Percentiles rank a stretch among this genome's conserved stretches.
Evolutionary conservation across 2,888 invertebrate genomes (phyloP).

Genomic region (Torymus tubicola): DNA sequence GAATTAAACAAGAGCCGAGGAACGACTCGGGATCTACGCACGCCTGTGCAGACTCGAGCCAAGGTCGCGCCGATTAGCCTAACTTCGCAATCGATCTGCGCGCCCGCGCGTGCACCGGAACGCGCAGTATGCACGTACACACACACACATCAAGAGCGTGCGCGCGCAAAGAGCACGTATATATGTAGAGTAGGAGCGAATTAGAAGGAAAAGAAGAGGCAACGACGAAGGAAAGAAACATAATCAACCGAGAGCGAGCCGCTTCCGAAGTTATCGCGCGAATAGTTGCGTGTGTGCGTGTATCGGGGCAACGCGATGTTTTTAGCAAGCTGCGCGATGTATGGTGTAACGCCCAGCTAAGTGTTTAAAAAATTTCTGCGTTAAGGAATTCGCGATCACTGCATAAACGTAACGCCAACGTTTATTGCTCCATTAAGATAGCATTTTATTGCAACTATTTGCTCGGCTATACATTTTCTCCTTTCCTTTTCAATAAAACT

Average conservation of each 20-base stretch:
- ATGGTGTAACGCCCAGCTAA: too few species aligned
- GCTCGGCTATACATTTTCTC: too few species aligned
- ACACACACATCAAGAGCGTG: background rate
- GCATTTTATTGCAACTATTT: too few species aligned
- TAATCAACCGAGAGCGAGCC: too few species aligned
- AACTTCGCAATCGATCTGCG: constrained; percentile 42
- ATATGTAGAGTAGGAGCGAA: constrained; percentile 3
- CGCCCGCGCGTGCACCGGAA: background rate
- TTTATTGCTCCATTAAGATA: too few species aligned
- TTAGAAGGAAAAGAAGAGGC: background rate
- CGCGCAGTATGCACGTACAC: constrained; percentile 2
- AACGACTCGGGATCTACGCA: background rate
- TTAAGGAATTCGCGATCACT: background rate
- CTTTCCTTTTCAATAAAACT: too few species aligned
- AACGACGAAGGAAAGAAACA: too few species aligned
- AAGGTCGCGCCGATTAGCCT: constrained; percentile 45
- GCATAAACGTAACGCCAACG: too few species aligned
- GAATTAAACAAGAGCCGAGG: background rate
- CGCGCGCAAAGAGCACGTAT: background rate
- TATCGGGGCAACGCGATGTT: too few species aligned
- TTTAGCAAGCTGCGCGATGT: too few species aligned
- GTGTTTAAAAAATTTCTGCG: background rate
- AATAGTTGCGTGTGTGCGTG: too few species aligned
- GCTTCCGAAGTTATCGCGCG: too few species aligned
- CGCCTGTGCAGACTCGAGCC: background rate